Evolutionary conservation across 2,797 vertebrate species (phyloP).

Genomic region (Sebastes itinus): DNA sequence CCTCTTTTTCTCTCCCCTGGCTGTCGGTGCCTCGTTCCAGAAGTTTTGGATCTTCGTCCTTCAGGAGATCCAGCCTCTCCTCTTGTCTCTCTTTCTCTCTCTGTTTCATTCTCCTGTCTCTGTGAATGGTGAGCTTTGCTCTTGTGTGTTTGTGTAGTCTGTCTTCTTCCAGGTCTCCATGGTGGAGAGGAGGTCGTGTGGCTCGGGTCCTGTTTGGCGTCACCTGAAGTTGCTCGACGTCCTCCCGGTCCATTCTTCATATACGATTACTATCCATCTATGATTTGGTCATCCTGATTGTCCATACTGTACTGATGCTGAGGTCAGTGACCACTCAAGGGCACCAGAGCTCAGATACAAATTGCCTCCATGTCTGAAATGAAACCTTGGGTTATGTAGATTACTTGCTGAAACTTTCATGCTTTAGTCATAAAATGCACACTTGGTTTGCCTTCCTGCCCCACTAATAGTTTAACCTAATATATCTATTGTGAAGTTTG

Average conservation of each 20-base stretch:
- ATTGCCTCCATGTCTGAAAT: too few species aligned
- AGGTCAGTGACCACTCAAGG: too few species aligned
- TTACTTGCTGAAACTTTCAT: too few species aligned
- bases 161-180: neutral
- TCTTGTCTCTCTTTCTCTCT: neutral
- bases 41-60: neutral
- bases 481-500: too few species aligned
- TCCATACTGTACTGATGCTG: too few species aligned
- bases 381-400: too few species aligned
- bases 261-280: too few species aligned
- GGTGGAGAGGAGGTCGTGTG: neutral
- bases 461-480: too few species aligned
- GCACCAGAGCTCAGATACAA: too few species aligned
- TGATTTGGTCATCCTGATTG: too few species aligned
- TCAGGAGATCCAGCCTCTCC: neutral
- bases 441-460: too few species aligned
- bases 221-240: neutral
- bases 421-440: too few species aligned
- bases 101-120: neutral
- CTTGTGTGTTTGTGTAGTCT: neutral
- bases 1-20: neutral
- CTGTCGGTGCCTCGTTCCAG: neutral
- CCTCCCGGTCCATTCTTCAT: neutral
- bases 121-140: neutral
- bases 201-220: neutral